Base-by-base conservation (phyloP, 1,140 invertebrate species). In the Chelonus insularis region DNA sequence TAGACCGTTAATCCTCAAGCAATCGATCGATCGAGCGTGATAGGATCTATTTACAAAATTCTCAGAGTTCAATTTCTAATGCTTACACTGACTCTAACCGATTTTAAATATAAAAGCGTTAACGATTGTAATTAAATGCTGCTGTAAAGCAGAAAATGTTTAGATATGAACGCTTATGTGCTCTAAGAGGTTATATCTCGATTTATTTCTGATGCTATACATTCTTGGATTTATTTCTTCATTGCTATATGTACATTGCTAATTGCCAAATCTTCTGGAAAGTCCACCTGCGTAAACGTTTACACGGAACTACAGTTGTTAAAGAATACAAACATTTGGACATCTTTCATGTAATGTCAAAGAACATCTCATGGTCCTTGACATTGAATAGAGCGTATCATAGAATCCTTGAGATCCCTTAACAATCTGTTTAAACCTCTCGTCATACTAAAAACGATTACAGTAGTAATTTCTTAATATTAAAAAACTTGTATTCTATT, bases 291-390 rank as follows among this genome's bases (percentile, higher is more conserved):
- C 55, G 62, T 63, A 72, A 72, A 72, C 71, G 64, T 67, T 67
- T 67, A 64, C 62, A 60, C 16, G 6, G 16, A 4, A 58, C 59
- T 37, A 58, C 43, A 37, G 52, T 48, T 41, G 51, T 12, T 18
- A 36, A 39, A 8, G 21, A 68, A 61, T 69, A 68, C 68, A 72
- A 73, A 73, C 67, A 73, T 73, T 68, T 65, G 66, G 63, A 69
- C 51, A 68, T 63, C 70, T 65, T 72, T 73, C 65, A 72, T 66
- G 57, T 47, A 64, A 71, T 61, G 63, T 67, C 66, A 70, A 71
- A 67, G 65, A 60, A 47, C 57, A 51, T 66, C 56, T 70, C 60
- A 72, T 65, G 70, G 60, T 72, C 18, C 63, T 72, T 70, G 63
- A 61, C 60, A 63, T 23, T 63, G 68, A 72, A 73, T 63, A 48